These are phyloP conservation scores for Euproctis similis DNA, from an alignment of 2,888 invertebrate species.

Conservation along the genomic window DNA sequence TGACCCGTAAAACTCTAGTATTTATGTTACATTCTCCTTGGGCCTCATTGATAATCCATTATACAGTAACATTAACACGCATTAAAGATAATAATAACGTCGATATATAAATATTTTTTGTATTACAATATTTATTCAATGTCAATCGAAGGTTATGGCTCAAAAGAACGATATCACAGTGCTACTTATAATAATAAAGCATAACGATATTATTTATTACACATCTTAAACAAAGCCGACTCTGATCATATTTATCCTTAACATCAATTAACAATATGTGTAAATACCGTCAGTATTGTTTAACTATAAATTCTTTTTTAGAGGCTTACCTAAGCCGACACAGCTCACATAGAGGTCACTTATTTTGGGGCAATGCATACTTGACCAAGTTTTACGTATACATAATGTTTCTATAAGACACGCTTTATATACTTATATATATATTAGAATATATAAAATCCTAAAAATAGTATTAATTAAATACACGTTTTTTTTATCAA, in stretches of 20 bases:
- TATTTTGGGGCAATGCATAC: slow-evolving; percentile 29
- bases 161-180: background rate
- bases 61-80: background rate
- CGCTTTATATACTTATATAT: no score
- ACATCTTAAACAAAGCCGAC: background rate
- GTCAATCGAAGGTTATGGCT: background rate
- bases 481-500: no score
- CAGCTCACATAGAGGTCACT: slow-evolving; percentile 26
- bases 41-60: slow-evolving; percentile 24
- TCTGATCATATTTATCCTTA: slow-evolving; percentile 1
- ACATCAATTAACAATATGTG: slow-evolving; percentile 1
- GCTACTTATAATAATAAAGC: no score
- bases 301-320: slow-evolving; percentile 20
- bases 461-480: no score
- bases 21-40: slow-evolving; percentile 55
- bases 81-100: background rate
- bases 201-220: background rate
- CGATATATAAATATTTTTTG: no score
- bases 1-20: slow-evolving; percentile 65
- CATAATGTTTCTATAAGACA: slow-evolving; percentile 21
- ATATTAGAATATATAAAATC: slow-evolving; percentile 6
- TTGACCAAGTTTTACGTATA: slow-evolving; percentile 31
- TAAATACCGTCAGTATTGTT: slow-evolving; percentile 17
- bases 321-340: slow-evolving; percentile 17
- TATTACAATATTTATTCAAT: background rate